phyloP scores from a whole-genome alignment of 2,888 invertebrate genomes.

The Apoderus coryli region DNA sequence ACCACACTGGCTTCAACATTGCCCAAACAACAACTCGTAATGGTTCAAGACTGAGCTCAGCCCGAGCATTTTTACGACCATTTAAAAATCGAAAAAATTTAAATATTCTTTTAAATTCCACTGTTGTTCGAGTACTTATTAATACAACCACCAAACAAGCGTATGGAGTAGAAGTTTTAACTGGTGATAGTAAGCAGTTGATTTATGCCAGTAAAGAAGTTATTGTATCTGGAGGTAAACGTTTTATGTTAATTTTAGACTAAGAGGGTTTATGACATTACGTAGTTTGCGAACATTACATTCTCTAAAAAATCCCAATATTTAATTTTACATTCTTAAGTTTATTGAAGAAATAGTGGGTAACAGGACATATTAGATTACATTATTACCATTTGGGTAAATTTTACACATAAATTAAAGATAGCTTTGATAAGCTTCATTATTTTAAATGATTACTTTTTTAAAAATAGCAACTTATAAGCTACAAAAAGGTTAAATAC shows the following conservation, averaged over 20 bases:
- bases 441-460: too few relatives aligned
- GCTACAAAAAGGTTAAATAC: too few relatives aligned
- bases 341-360: too few relatives aligned
- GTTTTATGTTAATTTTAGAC: background rate
- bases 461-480: too few relatives aligned
- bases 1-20: constrained; percentile 71
- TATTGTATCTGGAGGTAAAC: constrained; percentile 39
- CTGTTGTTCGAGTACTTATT: constrained; percentile 61
- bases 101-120: constrained; percentile 71
- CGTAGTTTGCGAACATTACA: too few relatives aligned
- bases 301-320: too few relatives aligned
- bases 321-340: too few relatives aligned
- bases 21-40: constrained; percentile 80
- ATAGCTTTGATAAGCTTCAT: too few relatives aligned
- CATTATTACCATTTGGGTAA: too few relatives aligned
- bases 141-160: constrained; percentile 58
- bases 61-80: constrained; percentile 71
- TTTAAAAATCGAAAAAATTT: constrained; percentile 61
- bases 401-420: too few relatives aligned
- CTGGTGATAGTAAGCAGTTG: constrained; percentile 40
- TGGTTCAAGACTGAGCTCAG: constrained; percentile 69
- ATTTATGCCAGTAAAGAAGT: constrained; percentile 57
- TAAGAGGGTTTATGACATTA: too few relatives aligned
- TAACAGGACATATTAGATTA: too few relatives aligned
- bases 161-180: constrained; percentile 58